phyloP scores from a whole-genome alignment of 2,888 invertebrate genomes.

The Diaprepes abbreviatus region DNA sequence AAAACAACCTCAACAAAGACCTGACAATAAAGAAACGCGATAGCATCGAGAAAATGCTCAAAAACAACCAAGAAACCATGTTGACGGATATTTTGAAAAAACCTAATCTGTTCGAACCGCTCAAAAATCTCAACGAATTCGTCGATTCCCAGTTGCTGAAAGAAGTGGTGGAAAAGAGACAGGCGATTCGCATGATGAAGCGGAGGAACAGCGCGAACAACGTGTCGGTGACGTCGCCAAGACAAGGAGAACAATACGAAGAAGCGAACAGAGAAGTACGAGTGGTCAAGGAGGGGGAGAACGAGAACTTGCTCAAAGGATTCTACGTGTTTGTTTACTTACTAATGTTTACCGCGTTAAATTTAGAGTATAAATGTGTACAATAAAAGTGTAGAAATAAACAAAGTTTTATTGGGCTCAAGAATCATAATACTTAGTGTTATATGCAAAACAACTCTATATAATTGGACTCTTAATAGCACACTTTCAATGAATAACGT shows the following conservation, averaged over 20 bases:
- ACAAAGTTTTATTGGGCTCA: background rate
- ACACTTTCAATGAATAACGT: no score
- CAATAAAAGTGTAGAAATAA: slow-evolving; percentile 25
- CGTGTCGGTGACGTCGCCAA: background rate
- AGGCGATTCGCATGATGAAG: slow-evolving; percentile 36
- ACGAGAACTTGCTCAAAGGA: slow-evolving; percentile 53
- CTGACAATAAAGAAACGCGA: slow-evolving; percentile 25
- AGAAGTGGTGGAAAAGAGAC: slow-evolving; percentile 39
- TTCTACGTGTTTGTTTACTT: slow-evolving; percentile 57
- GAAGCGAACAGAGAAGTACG: background rate
- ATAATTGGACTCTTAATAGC: no score
- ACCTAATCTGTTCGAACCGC: slow-evolving; percentile 40
- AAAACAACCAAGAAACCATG: background rate
- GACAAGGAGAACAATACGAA: background rate
- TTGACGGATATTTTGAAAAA: slow-evolving; percentile 30
- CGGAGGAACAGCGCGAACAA: slow-evolving; percentile 17
- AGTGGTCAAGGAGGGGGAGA: slow-evolving; percentile 20
- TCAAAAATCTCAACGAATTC: slow-evolving; percentile 47
- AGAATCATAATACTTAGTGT: no score
- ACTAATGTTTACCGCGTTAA: slow-evolving; percentile 56
- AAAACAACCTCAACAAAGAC: slow-evolving; percentile 24
- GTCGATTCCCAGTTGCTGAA: slow-evolving; percentile 35
- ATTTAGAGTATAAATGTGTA: slow-evolving; percentile 55
- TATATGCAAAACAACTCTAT: no score
- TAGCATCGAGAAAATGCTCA: slow-evolving; percentile 35